Base-by-base conservation (phyloP, 2,797 vertebrate species). In the Sparidentex hasta region DNA sequence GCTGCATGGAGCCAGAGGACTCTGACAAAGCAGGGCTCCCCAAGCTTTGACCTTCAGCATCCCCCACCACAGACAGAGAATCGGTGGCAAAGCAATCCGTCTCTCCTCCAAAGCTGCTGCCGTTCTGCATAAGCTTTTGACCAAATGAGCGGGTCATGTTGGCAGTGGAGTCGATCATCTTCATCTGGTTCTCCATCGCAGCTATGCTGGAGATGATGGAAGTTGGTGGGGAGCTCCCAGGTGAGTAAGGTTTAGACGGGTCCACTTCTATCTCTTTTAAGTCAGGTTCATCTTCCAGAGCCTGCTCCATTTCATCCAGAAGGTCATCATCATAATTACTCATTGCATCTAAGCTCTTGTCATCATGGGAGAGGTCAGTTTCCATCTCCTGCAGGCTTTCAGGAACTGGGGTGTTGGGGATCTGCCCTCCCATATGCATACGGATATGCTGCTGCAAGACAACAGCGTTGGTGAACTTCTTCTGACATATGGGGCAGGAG, bases 401-500 rank as follows among this genome's bases (percentile, higher is more conserved):
- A 0, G 98, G 96, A 80, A 98, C 91, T 0, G 97, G 98, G 0
- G 97, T 99, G 94, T 99, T 99, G 44, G 98, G 96, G 89, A 99
- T 99, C 90, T 99, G 98, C 1, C 98, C 98, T 0, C 98, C 98
- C 98, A 99, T 99, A 91, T 99, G 98, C 98, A 99, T 99, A 71
- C 98, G 98, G 85, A 99, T 99, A 88, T 99, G 98, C 92, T 99
- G 98, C 90, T 99, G 98, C 66, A 99, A 94, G 71, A 99, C 98
- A 66, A 99, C 98, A 0, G 98, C 98, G 0, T 99, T 99, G 27
- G 98, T 99, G 95, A 99, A 99, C 96, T 99, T 99, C 94, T 99
- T 99, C 94, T 99, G 98, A 95, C 98, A 99, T 91, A 99, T 99
- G 71, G 98, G 98, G 90, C 98, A 99, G 0, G 98, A 99, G 90